phyloP scores from a whole-genome alignment of 2,888 invertebrate species.

The Elmis aenea region DNA sequence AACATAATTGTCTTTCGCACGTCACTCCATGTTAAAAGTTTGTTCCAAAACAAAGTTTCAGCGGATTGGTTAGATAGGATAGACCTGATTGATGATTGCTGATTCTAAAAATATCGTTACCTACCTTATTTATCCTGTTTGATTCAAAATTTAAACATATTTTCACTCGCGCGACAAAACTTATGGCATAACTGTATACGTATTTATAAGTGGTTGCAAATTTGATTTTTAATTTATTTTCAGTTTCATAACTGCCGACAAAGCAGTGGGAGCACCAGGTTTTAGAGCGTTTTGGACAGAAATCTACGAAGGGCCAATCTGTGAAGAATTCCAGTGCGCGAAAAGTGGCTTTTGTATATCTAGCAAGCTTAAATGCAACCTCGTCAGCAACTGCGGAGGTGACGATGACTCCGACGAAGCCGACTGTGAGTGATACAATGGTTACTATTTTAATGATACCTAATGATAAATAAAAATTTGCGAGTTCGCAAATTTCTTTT shows the following conservation, averaged over 20 bases:
- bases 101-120: no score
- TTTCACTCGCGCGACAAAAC: no score
- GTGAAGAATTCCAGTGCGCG: constrained; percentile 67
- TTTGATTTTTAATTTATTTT: constrained; percentile 21
- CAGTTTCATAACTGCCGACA: constrained; percentile 93
- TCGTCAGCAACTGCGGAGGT: constrained; percentile 79
- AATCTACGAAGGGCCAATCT: constrained; percentile 62
- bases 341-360: constrained; percentile 75
- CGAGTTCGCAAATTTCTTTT: constrained; percentile 23
- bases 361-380: constrained; percentile 69
- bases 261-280: constrained; percentile 89
- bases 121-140: no score
- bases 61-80: no score
- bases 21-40: no score
- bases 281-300: constrained; percentile 96
- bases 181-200: neutral
- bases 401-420: constrained; percentile 69
- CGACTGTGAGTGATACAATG: constrained; percentile 66
- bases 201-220: neutral
- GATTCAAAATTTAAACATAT: no score
- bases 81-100: no score
- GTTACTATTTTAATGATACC: constrained; percentile 30
- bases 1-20: no score
- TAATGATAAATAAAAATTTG: constrained; percentile 24
- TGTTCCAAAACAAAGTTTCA: no score